Percentiles rank a stretch among this genome's conserved stretches.
phyloP scores from a whole-genome alignment of 2,888 invertebrate genomes.

The Rhopalosiphum nymphaeae region DNA sequence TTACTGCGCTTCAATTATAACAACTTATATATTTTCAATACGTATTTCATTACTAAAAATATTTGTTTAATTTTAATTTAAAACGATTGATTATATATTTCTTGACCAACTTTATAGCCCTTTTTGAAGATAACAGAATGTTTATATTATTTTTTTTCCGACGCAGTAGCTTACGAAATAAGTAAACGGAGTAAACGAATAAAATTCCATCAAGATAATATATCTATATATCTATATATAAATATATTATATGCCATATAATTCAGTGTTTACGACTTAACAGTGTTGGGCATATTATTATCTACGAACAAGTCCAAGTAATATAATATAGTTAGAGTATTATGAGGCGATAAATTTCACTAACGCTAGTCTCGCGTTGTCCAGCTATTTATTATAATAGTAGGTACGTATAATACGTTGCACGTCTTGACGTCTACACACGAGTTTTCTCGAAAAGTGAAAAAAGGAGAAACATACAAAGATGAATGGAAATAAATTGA shows the following conservation, averaged over 20 bases:
- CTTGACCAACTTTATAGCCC: background rate
- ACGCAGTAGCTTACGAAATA: background rate
- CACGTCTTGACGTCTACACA: background rate
- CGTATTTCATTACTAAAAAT: background rate
- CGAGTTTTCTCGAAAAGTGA: background rate
- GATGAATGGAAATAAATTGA: background rate
- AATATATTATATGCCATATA: background rate
- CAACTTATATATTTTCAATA: background rate
- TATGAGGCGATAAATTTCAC: conserved; percentile 5
- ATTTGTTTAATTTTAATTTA: background rate
- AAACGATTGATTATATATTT: background rate
- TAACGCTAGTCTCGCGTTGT: background rate
- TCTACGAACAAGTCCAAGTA: background rate
- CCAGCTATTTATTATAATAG: conserved; percentile 9
- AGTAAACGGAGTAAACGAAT: background rate
- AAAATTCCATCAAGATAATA: background rate
- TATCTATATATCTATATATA: too few relatives aligned
- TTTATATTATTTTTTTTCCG: background rate
- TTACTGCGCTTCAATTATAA: background rate
- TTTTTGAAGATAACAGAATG: background rate
- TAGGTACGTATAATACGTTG: background rate
- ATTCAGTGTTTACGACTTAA: background rate
- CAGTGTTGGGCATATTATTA: background rate
- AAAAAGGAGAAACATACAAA: background rate
- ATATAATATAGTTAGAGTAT: conserved; percentile 3